Evolutionary conservation across 2,888 invertebrate genomes (phyloP).

Genomic region (Leptopterna dolabrata): DNA sequence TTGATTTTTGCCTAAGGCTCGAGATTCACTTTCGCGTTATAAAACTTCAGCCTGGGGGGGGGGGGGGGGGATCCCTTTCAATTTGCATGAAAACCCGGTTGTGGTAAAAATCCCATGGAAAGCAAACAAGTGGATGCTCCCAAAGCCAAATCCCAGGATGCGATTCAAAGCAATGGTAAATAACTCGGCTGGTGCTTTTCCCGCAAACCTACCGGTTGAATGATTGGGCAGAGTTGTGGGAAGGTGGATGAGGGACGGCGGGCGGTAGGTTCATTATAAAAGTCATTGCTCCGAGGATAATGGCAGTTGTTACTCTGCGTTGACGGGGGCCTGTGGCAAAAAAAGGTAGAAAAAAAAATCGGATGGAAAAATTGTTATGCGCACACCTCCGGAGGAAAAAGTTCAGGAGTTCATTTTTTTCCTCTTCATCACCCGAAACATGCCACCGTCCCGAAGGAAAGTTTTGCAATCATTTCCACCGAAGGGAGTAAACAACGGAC

Average conservation of each 20-base stretch:
- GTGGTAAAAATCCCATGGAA: too few species aligned
- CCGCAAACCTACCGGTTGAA: too few species aligned
- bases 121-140: too few species aligned
- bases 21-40: too few species aligned
- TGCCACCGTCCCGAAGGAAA: not conserved
- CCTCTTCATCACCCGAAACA: not conserved
- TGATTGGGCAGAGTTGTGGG: not conserved
- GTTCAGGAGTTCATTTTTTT: not conserved
- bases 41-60: too few species aligned
- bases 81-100: too few species aligned
- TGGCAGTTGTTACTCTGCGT: not conserved
- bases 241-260: not conserved
- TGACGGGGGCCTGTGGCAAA: not conserved
- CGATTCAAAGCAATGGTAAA: too few species aligned
- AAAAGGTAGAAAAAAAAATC: not conserved
- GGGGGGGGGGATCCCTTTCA: too few species aligned
- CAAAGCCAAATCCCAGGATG: too few species aligned
- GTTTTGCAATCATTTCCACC: not conserved
- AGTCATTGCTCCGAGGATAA: not conserved
- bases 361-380: not conserved
- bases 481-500: too few species aligned
- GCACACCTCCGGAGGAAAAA: not conserved
- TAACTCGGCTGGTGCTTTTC: too few species aligned
- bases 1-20: too few species aligned
- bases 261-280: not conserved